Evolutionary conservation across 2,797 vertebrate genomes (phyloP).

Genomic region (Philypnodon macrostomus): DNA sequence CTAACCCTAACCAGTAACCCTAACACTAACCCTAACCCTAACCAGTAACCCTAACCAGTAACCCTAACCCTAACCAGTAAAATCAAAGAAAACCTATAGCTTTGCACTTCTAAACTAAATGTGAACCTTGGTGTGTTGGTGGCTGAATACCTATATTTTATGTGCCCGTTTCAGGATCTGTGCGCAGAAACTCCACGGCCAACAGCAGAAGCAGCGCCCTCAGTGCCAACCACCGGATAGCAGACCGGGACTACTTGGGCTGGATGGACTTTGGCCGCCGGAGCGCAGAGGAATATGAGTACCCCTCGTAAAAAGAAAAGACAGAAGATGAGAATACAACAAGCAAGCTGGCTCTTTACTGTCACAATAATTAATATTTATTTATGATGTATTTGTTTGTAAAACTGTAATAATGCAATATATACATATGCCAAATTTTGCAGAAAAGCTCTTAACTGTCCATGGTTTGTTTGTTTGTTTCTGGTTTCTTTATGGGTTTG

Average conservation of each 20-base stretch:
- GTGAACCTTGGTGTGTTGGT: constrained; percentile 1
- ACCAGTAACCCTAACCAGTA: too few species aligned
- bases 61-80: too few species aligned
- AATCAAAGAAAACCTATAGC: too few species aligned
- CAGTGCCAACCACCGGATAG: constrained; percentile 87
- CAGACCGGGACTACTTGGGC: constrained; percentile 93
- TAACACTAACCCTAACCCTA: too few species aligned
- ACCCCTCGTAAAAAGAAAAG: constrained; percentile 78
- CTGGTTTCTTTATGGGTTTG: constrained; percentile 56
- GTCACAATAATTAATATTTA: constrained; percentile 76
- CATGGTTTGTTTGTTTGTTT: constrained; percentile 44
- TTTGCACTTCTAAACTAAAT: not conserved
- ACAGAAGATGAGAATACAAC: constrained; percentile 23
- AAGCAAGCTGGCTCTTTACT: constrained; percentile 60
- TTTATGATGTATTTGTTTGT: constrained; percentile 85
- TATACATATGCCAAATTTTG: constrained; percentile 81
- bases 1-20: too few species aligned
- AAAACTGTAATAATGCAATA: constrained; percentile 83
- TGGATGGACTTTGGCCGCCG: constrained; percentile 98
- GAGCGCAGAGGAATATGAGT: constrained; percentile 92
- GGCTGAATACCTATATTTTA: not conserved
- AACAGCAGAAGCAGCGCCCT: constrained; percentile 79
- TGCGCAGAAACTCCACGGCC: constrained; percentile 79
- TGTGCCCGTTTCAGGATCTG: constrained; percentile 76
- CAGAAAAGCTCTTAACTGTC: constrained; percentile 65